Evolutionary conservation across 64 coral and sea anemone species (phyloP), one percentile per base, ranked within the genome.

Genomic region (Porites lutea): DNA sequence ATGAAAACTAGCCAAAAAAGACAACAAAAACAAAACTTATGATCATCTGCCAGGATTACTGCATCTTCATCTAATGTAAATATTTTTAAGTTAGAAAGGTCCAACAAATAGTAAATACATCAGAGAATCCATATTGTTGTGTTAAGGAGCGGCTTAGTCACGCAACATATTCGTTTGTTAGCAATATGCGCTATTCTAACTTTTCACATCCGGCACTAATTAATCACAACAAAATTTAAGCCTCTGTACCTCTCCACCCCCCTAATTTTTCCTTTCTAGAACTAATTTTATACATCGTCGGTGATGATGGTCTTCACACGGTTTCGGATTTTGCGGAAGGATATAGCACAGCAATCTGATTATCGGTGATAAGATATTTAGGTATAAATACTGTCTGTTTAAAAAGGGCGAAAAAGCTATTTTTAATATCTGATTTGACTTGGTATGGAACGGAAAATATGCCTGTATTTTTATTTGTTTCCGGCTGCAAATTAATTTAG

Each of bases 281-380:
- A 57, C 12, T 57, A 7, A 9, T 9, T 57, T 57, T 57, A 57
- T 57, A 6, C 54, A 57, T 37, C 27, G 27, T 37, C 27, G 27
- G 27, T 37, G 27, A 37, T 37, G 27, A 37, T 37, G 27, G 27
- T 37, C 27, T 1, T 37, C 27, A 37, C 13, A 65, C 62, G 18
- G 62, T 65, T 57, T 65, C 62, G 18, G 3, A 55, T 49, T 65
- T 45, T 37, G 59, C 79, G 79, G 79, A 82, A 82, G 79, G 79
- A 82, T 37, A 37, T 66, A 65, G 61, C 27, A 61, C 8, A 47
- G 23, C 12, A 62, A 82, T 65, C 79, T 65, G 79, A 82, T 82
- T 65, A 65, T 48, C 15, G 48, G 10, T 18, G 79, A 82, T 63
- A 82, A 49, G 79, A 52, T 60, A 47, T 19, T 14, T 82, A 37